Percentiles rank a stretch among this genome's conserved stretches.
Conservation (phyloP, 2,888 invertebrate species). For the Agrochola lota region DNA sequence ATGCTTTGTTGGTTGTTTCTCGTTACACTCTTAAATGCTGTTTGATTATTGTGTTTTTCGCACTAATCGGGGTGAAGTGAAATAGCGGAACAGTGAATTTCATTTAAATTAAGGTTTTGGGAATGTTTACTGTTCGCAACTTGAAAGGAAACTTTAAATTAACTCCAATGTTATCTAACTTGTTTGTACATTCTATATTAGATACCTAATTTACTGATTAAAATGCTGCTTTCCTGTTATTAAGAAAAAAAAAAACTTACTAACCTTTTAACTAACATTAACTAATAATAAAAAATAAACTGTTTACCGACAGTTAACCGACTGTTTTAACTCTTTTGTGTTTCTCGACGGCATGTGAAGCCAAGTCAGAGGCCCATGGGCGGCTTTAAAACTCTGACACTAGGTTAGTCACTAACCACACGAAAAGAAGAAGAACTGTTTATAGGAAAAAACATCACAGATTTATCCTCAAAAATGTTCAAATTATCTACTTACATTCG, state of each 20-base stretch:
- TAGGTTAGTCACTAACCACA: no score
- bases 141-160: neutral
- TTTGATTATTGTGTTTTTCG: slow-evolving; percentile 7
- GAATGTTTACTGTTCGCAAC: no score
- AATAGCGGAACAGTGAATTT: neutral
- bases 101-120: neutral
- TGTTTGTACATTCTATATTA: neutral
- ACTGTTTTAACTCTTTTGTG: no score
- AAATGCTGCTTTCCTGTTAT: neutral
- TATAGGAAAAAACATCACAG: neutral
- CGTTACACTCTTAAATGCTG: neutral
- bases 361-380: no score
- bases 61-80: neutral
- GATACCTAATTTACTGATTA: neutral
- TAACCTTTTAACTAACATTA: neutral
- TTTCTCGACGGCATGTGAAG: no score
- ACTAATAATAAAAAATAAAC: neutral
- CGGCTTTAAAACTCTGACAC: no score
- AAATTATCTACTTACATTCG: slow-evolving; percentile 73
- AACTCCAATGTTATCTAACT: neutral
- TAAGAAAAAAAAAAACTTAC: neutral
- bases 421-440: neutral
- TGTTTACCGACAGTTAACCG: no score
- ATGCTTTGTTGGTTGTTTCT: slow-evolving; percentile 17
- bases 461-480: neutral